Percentiles rank a stretch among this genome's conserved stretches.
These are phyloP conservation scores for Sebastes taczanowskii DNA, from an alignment of 2,797 vertebrate genomes.

Conservation along the genomic window DNA sequence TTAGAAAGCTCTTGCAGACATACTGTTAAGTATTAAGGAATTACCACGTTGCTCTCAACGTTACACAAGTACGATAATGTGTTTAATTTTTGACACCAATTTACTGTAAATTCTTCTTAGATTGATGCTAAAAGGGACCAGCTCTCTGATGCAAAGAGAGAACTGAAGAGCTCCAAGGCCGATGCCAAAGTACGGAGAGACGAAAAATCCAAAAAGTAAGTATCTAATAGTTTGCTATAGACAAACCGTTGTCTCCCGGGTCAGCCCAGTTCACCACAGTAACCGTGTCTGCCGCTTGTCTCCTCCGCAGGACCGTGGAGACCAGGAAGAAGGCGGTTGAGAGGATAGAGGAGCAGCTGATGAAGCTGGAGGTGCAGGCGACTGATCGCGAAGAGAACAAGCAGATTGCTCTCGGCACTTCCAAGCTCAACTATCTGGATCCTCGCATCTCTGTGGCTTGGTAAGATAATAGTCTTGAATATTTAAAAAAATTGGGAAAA, in stretches of 20 bases:
- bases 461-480: constrained; percentile 74
- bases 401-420: constrained; percentile 96
- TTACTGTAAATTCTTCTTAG: constrained; percentile 67
- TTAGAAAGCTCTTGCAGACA: background rate
- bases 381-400: constrained; percentile 98
- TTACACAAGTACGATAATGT: background rate
- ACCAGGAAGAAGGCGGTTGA: constrained; percentile 94
- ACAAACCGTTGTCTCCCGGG: background rate
- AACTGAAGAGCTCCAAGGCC: constrained; percentile 96
- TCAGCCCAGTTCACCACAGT: background rate
- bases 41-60: background rate
- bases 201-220: constrained; percentile 96
- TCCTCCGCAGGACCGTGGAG: constrained; percentile 86
- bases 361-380: constrained; percentile 98
- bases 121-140: constrained; percentile 98
- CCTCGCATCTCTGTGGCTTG: constrained; percentile 97
- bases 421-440: constrained; percentile 98
- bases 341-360: constrained; percentile 94
- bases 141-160: constrained; percentile 91
- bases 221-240: background rate
- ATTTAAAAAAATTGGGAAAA: too few relatives aligned
- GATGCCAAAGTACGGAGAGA: constrained; percentile 96
- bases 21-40: background rate
- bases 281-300: background rate
- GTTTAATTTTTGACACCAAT: background rate